A percentile compares a stretch with the other conserved stretches of the same genome.
phyloP scores from a whole-genome alignment of 2,888 invertebrate species.

The Teleogryllus oceanicus region DNA sequence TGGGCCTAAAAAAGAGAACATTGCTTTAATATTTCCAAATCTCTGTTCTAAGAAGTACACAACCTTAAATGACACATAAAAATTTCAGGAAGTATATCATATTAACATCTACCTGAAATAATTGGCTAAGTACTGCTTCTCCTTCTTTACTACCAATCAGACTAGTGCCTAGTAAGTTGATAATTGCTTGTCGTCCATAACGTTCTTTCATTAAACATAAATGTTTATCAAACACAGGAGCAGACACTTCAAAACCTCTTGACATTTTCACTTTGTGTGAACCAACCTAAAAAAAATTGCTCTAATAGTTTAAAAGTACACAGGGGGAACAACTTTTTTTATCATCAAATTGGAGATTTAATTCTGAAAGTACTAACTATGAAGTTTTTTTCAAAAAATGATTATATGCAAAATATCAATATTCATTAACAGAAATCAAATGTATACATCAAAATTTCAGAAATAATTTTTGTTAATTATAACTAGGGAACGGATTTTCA shows the following conservation, averaged over 20 bases:
- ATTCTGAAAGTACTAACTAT: too few species aligned
- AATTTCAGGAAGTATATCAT: background rate
- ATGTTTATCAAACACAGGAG: slow-evolving; percentile 90
- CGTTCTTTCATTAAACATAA: slow-evolving; percentile 78
- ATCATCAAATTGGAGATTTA: too few species aligned
- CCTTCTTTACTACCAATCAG: slow-evolving; percentile 94
- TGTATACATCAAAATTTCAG: slow-evolving; percentile 2
- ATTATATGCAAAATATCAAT: too few species aligned
- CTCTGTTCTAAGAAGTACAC: too few species aligned
- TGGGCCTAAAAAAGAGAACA: slow-evolving; percentile 58
- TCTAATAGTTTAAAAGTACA: too few species aligned
- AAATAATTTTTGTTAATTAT: slow-evolving; percentile 21
- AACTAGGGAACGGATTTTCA: too few species aligned
- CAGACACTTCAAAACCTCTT: slow-evolving; percentile 89
- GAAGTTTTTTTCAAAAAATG: too few species aligned
- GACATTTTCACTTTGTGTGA: slow-evolving; percentile 98
- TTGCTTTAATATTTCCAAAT: background rate
- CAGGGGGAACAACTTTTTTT: too few species aligned
- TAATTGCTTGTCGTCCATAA: slow-evolving; percentile 87
- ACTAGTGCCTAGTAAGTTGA: slow-evolving; percentile 88
- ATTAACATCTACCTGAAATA: slow-evolving; percentile 64
- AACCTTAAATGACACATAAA: background rate
- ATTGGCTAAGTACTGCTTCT: slow-evolving; percentile 90
- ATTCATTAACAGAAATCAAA: too few species aligned
- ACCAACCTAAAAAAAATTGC: slow-evolving; percentile 64